Conservation (phyloP, 1,140 invertebrate species). For the Hypsibius dujardini region DNA sequence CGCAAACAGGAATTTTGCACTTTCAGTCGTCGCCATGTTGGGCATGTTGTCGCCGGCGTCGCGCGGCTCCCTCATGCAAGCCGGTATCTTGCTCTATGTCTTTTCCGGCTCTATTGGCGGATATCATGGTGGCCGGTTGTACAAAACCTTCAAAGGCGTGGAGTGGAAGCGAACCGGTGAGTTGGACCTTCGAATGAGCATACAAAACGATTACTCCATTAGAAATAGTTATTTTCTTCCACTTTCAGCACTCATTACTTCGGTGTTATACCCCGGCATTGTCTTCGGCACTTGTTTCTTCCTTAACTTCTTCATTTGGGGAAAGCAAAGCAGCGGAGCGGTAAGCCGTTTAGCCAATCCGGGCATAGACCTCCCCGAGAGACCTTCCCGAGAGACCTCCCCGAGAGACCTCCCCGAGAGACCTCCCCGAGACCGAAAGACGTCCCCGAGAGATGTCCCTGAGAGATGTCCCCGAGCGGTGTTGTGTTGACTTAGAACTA, state of each 20-base stretch:
- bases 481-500: too few relatives aligned
- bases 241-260: constrained; percentile 82
- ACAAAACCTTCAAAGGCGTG: constrained; percentile 69
- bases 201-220: too few relatives aligned
- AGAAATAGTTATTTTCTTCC: too few relatives aligned
- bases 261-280: constrained; percentile 74
- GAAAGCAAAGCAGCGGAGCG: constrained; percentile 85
- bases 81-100: constrained; percentile 83
- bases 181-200: too few relatives aligned
- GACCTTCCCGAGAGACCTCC: too few relatives aligned
- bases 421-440: too few relatives aligned
- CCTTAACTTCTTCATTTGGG: constrained; percentile 95
- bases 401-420: too few relatives aligned
- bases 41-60: constrained; percentile 93
- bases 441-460: too few relatives aligned
- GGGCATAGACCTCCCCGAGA: too few relatives aligned
- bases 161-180: constrained; percentile 87
- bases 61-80: constrained; percentile 81
- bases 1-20: constrained; percentile 24
- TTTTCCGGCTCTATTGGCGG: constrained; percentile 61
- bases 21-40: constrained; percentile 89
- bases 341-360: too few relatives aligned
- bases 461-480: too few relatives aligned
- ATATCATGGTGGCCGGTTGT: constrained; percentile 79
- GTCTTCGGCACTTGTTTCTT: constrained; percentile 77